Evolutionary conservation across 1,140 invertebrate species (phyloP).

Genomic region (Dendrolimus kikuchii): DNA sequence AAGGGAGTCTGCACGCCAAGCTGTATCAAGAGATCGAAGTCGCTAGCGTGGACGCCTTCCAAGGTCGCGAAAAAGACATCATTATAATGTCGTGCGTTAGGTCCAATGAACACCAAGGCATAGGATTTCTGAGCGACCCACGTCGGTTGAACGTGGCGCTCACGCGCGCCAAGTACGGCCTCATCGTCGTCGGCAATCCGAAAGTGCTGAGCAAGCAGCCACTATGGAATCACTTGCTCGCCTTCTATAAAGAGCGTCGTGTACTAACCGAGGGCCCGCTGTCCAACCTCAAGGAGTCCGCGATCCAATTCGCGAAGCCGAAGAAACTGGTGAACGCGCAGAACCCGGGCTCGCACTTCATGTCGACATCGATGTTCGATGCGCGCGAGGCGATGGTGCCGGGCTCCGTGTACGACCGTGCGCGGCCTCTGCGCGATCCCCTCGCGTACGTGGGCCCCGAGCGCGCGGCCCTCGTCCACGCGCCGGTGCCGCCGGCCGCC

Average conservation of each 20-base stretch:
- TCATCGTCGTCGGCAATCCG: slow-evolving; percentile 99
- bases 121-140: slow-evolving; percentile 98
- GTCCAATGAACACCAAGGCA: slow-evolving; percentile 93
- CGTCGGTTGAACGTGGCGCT: slow-evolving; percentile 97
- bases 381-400: slow-evolving; percentile 92
- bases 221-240: slow-evolving; percentile 98
- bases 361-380: slow-evolving; percentile 96
- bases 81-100: slow-evolving; percentile 99
- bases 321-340: slow-evolving; percentile 94
- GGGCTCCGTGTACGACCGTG: slow-evolving; percentile 75
- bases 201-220: slow-evolving; percentile 99
- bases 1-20: slow-evolving; percentile 96
- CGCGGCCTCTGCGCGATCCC: slow-evolving; percentile 80
- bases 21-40: slow-evolving; percentile 99
- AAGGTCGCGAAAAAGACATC: slow-evolving; percentile 98
- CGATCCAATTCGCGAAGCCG: slow-evolving; percentile 98
- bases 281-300: slow-evolving; percentile 96
- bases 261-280: slow-evolving; percentile 98
- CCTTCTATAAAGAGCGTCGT: slow-evolving; percentile 98
- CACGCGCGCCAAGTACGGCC: slow-evolving; percentile 97
- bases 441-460: slow-evolving; percentile 94
- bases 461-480: slow-evolving; percentile 82
- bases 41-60: slow-evolving; percentile 99
- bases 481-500: slow-evolving; percentile 90
- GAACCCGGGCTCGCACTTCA: slow-evolving; percentile 97